Percentiles rank a stretch among this genome's conserved stretches.
Evolutionary conservation across 2,113 vertebrate species (phyloP).

Genomic region (Erythrocercus mccallii): DNA sequence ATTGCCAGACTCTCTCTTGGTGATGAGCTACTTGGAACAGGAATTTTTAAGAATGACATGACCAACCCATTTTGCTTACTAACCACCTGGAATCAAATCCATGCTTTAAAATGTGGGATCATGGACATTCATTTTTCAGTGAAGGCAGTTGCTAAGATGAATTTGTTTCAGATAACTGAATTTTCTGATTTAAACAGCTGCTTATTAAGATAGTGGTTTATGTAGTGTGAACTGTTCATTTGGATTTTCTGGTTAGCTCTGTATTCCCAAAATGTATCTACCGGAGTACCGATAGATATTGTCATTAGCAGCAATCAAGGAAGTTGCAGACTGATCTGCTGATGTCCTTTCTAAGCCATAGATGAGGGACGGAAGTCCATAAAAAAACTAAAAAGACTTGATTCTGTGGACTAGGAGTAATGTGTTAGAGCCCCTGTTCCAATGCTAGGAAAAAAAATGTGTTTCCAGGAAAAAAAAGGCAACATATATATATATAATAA

Average conservation of each 20-base stretch:
- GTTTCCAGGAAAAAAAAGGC: background rate
- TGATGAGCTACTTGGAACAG: background rate
- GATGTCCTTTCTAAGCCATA: background rate
- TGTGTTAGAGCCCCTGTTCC: background rate
- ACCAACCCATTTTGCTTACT: background rate
- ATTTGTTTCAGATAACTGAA: background rate
- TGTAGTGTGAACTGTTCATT: background rate
- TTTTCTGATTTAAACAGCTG: background rate
- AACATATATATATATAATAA: fast-evolving
- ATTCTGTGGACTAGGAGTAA: background rate
- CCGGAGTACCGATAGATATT: fast-evolving
- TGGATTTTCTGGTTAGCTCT: background rate
- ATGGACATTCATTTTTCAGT: background rate
- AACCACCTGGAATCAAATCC: background rate
- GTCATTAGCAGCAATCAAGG: background rate
- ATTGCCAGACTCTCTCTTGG: background rate
- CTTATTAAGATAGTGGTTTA: background rate
- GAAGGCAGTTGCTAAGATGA: background rate
- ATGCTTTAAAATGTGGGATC: background rate
- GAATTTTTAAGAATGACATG: background rate
- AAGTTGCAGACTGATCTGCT: background rate
- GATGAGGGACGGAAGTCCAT: background rate
- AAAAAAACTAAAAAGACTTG: background rate
- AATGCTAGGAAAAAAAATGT: background rate
- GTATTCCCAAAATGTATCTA: background rate